Evolutionary conservation across 2,797 vertebrate genomes (phyloP).

Genomic region (Trachops cirrhosus): DNA sequence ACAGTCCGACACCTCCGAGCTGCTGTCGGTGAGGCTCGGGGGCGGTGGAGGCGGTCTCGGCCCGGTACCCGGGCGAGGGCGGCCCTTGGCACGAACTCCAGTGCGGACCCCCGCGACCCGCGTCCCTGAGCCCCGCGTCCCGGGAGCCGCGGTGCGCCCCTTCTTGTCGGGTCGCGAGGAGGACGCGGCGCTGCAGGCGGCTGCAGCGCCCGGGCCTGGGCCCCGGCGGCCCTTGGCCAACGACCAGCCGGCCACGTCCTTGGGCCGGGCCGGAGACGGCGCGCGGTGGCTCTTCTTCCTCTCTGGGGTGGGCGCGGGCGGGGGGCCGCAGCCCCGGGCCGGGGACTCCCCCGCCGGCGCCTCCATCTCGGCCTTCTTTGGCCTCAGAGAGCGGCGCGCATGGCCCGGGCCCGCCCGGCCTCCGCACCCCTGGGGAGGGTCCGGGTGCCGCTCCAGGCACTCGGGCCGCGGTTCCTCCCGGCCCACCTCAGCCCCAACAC

Average conservation of each 20-base stretch:
- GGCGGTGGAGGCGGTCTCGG: constrained; percentile 80
- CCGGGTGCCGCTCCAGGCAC: constrained; percentile 23
- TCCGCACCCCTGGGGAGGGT: constrained; percentile 28
- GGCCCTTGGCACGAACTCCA: constrained; percentile 83
- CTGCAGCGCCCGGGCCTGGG: constrained; percentile 74
- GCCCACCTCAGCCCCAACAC: constrained; percentile 28
- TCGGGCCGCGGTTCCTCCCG: background rate
- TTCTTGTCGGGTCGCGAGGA: constrained; percentile 85
- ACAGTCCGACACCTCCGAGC: constrained; percentile 87
- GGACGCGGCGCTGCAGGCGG: constrained; percentile 68
- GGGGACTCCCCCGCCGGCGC: constrained; percentile 45
- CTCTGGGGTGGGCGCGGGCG: constrained; percentile 69
- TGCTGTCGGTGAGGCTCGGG: constrained; percentile 88
- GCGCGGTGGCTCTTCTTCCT: constrained; percentile 93
- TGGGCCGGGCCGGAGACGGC: constrained; percentile 95
- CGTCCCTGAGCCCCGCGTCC: constrained; percentile 80
- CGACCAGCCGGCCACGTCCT: constrained; percentile 93
- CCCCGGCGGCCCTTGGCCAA: constrained; percentile 90
- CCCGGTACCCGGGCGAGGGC: constrained; percentile 82
- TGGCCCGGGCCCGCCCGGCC: constrained; percentile 63
- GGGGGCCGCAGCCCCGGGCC: constrained; percentile 65
- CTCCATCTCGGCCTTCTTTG: constrained; percentile 62
- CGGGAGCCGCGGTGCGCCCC: constrained; percentile 81
- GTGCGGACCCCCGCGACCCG: constrained; percentile 75
- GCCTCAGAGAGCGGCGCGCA: constrained; percentile 60